phyloP scores from a whole-genome alignment of 2,113 vertebrate genomes.

The Psophia crepitans region DNA sequence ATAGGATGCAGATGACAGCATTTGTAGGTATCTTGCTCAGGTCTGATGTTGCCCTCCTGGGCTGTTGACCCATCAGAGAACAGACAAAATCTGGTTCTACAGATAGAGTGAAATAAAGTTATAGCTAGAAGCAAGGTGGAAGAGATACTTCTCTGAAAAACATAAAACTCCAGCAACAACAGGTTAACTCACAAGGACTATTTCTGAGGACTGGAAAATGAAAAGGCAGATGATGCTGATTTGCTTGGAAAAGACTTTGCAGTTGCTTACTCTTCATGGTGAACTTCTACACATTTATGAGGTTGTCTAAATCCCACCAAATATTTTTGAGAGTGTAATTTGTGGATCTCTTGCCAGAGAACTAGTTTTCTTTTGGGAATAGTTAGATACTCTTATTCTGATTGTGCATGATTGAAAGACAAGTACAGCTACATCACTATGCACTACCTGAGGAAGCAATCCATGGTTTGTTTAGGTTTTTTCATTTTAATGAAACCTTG shows the following conservation, averaged over 20 bases:
- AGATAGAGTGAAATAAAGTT: background rate
- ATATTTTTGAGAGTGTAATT: background rate
- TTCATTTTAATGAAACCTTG: background rate
- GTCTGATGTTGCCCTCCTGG: background rate
- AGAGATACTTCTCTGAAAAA: background rate
- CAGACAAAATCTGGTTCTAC: background rate
- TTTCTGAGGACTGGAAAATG: background rate
- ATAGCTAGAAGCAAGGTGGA: background rate
- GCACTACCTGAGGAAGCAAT: background rate
- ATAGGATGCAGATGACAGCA: background rate
- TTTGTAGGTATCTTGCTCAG: background rate
- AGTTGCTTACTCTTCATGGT: background rate
- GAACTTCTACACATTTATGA: background rate
- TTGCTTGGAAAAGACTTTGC: background rate
- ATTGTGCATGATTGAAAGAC: background rate
- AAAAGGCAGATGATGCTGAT: background rate
- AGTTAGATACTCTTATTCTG: background rate
- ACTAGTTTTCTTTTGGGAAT: background rate
- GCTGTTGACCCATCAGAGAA: background rate
- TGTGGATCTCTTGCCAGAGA: background rate
- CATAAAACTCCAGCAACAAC: background rate
- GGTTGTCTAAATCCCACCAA: background rate
- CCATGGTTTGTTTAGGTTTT: background rate
- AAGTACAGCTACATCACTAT: background rate
- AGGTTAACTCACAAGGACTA: background rate